Evolutionary conservation across 2,888 invertebrate species (phyloP).

Genomic region (Perdita meconis): DNA sequence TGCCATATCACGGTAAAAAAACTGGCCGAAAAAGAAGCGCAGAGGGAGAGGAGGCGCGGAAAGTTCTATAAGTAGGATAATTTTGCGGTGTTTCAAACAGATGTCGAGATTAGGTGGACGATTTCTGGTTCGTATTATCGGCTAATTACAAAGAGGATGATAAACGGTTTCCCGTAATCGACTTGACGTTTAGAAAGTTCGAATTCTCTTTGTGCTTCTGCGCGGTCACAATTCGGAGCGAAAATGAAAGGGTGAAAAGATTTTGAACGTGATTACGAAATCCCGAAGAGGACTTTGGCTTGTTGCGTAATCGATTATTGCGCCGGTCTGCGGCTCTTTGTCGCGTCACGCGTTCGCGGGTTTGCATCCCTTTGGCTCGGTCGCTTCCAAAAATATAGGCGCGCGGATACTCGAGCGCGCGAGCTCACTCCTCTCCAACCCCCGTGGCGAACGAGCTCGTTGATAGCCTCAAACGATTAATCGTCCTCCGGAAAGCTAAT

Average conservation of each 20-base stretch:
- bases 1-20: no score
- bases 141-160: no score
- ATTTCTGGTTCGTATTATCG: no score
- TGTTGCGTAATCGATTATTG: constrained; percentile 51
- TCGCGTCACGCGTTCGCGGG: constrained; percentile 46
- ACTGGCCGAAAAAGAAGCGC: no score
- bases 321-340: constrained; percentile 50
- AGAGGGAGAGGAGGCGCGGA: no score
- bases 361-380: constrained; percentile 18
- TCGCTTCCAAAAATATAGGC: constrained; percentile 56
- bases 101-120: no score
- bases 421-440: no score
- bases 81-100: no score
- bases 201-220: neutral
- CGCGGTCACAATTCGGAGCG: neutral
- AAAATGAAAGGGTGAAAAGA: constrained; percentile 8
- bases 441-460: constrained; percentile 48
- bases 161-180: no score
- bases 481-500: constrained; percentile 58
- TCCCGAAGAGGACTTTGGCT: neutral
- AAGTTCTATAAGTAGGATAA: no score
- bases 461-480: constrained; percentile 61
- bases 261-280: constrained; percentile 14
- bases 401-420: neutral
- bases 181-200: no score